These are phyloP conservation scores for Phaetusa simplex DNA, from an alignment of 2,113 vertebrate genomes.

Conservation along the genomic window DNA sequence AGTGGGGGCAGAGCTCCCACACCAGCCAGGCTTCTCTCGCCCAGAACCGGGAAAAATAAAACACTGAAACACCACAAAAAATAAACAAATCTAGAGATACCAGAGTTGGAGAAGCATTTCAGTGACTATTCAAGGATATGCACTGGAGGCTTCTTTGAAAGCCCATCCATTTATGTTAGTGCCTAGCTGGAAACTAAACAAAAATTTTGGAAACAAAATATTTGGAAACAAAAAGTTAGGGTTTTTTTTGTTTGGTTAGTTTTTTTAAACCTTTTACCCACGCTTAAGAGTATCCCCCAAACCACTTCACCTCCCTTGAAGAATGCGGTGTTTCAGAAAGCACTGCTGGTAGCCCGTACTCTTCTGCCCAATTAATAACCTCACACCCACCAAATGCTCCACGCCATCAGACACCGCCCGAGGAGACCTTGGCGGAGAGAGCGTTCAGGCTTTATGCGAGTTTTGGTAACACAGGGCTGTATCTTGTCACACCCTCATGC, in stretches of 20 bases:
- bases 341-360: background rate
- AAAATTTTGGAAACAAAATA: too few species aligned
- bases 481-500: background rate
- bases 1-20: background rate
- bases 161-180: background rate
- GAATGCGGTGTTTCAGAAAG: background rate
- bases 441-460: accelerated
- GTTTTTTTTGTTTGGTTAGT: background rate
- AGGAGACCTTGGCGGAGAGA: accelerated
- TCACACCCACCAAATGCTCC: background rate
- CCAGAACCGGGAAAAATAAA: background rate
- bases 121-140: background rate
- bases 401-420: accelerated
- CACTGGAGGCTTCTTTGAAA: background rate
- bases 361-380: background rate
- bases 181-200: background rate
- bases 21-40: background rate
- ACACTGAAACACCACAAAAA: background rate
- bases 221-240: background rate
- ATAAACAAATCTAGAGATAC: background rate
- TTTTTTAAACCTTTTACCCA: background rate
- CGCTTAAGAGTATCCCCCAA: accelerated
- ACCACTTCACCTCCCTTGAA: background rate
- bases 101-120: background rate
- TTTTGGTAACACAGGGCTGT: background rate